Evolutionary conservation across 2,888 invertebrate genomes (phyloP).

Genomic region (Megamerina dolium): DNA sequence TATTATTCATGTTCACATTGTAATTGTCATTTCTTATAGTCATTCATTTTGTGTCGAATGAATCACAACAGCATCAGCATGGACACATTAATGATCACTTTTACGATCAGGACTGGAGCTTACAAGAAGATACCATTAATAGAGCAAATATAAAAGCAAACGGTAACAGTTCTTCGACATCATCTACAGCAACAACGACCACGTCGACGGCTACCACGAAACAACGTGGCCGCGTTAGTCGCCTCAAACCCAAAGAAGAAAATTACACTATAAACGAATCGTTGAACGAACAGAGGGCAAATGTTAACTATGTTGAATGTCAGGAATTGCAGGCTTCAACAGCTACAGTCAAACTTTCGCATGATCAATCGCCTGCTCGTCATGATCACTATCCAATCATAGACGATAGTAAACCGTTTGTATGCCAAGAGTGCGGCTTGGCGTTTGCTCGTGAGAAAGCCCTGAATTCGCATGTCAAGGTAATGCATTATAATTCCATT

Average conservation of each 20-base stretch:
- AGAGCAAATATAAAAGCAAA: constrained; percentile 15
- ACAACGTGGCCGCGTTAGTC: constrained; percentile 37
- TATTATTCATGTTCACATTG: too few relatives aligned
- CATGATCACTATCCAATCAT: constrained; percentile 52
- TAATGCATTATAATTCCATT: constrained; percentile 24
- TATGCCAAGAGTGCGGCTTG: constrained; percentile 69
- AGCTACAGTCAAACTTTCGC: constrained; percentile 16
- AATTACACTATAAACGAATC: constrained; percentile 35
- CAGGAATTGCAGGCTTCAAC: constrained; percentile 20
- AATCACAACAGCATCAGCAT: constrained; percentile 10
- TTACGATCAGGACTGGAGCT: constrained; percentile 42
- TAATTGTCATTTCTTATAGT: constrained; percentile 8
- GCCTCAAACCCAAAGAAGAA: constrained; percentile 41
- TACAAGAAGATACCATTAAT: constrained; percentile 19
- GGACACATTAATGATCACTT: constrained; percentile 35
- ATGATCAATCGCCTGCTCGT: constrained; percentile 14
- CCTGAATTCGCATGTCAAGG: constrained; percentile 66
- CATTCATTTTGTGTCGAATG: constrained; percentile 16
- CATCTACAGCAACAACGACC: constrained; percentile 18
- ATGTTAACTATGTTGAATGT: constrained; percentile 12
- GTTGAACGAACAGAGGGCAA: background rate
- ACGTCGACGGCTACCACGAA: too few relatives aligned
- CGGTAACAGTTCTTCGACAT: constrained; percentile 10
- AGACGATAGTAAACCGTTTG: constrained; percentile 72
- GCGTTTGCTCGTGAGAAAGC: constrained; percentile 79